phyloP scores from a whole-genome alignment of 1,140 invertebrate genomes.

The Trichonephila inaurata region DNA sequence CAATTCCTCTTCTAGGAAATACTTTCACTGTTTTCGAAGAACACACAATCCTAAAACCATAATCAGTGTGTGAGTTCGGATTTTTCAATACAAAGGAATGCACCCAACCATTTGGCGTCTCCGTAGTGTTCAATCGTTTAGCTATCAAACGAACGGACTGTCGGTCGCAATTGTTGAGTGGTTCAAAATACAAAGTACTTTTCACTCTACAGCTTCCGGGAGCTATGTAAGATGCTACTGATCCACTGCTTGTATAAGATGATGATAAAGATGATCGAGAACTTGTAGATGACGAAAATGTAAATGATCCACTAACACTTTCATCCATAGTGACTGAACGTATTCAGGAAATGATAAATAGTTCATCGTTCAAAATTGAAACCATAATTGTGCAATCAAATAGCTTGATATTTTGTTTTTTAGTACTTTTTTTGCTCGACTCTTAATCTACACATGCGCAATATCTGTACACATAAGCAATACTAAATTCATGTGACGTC shows the following conservation, averaged over 20 bases:
- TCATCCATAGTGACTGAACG: background rate
- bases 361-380: too few species aligned
- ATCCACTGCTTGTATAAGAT: background rate
- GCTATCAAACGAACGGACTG: background rate
- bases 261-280: background rate
- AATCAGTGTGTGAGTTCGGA: background rate
- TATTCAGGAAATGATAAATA: too few species aligned
- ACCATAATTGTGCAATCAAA: too few species aligned
- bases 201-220: background rate
- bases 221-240: background rate
- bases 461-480: too few species aligned
- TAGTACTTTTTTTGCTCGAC: too few species aligned
- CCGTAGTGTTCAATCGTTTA: background rate
- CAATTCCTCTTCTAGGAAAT: background rate
- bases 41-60: background rate
- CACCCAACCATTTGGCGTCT: background rate
- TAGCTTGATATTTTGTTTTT: too few species aligned
- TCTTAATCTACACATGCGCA: too few species aligned
- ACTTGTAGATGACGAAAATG: background rate
- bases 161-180: background rate
- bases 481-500: too few species aligned
- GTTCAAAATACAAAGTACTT: constrained; percentile 8
- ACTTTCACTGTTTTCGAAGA: background rate
- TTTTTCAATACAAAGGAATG: background rate
- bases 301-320: background rate